Base-by-base conservation (phyloP, 2,113 vertebrate genomes). In the Bubo bubo region DNA sequence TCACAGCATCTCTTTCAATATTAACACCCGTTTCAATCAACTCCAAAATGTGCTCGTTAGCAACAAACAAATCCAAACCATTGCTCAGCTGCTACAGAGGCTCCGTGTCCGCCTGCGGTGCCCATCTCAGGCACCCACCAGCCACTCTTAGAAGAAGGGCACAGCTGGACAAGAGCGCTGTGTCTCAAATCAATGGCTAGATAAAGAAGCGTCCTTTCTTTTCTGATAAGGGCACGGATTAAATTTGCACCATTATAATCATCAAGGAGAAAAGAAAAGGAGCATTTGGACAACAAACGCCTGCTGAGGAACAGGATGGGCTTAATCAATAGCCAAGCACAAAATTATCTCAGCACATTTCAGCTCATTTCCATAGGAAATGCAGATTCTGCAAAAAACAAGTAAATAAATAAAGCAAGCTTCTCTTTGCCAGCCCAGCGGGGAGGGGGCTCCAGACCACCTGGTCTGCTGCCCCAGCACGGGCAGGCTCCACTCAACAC, bases 401-500 rank as follows among this genome's bases (percentile, higher is more conserved):
- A 62, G n/a, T 32, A 66, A 80, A 71, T 34, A 79, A 14, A 68
- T 28, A 53, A 72, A 49, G 6, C 7, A 34, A 27, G 6, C 18
- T 62, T 73, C 71, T 56, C 35, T 35, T 53, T 8, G 9, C 16
- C 76, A 92, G 67, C 22, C 17, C 1, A 0, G 14, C 0, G 5
- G 24, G 53, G 56, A 64, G 19, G 23, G 64, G 14, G 32, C 6
- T 84, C 26, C 1, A 6, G 64, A 70, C 64, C 50, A 75, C 62
- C 49, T 5, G 0, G 1, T 8, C 47, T 7, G 16, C 55, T 17
- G 70, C 43, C 55, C 72, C 8, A 2, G 49, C 52, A 26, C 0
- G 0, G 58, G 19, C 81, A 68, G 41, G 45, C 34, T 81, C 59
- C 16, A 10, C 74, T 76, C 26, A 58, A 6, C 0, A 5, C 81